These are phyloP conservation scores for Syngnathus rostellatus DNA, from an alignment of 2,797 vertebrate species.

Conservation along the genomic window DNA sequence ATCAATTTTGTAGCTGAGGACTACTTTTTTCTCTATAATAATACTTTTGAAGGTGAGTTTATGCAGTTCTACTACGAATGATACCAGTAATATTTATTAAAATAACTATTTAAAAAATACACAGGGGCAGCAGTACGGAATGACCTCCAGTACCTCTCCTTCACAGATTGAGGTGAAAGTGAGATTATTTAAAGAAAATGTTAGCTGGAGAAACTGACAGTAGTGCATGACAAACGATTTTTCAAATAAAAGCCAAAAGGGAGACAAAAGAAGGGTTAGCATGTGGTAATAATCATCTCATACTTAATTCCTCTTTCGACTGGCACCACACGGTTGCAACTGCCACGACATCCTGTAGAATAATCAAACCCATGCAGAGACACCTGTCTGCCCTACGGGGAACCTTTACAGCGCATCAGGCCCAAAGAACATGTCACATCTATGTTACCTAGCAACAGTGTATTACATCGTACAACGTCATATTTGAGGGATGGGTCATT, in stretches of 20 bases:
- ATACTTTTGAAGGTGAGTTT: background rate
- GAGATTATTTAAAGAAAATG: background rate
- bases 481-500: conserved; percentile 37
- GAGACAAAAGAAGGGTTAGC: background rate
- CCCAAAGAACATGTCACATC: conserved; percentile 23
- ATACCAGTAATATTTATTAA: background rate
- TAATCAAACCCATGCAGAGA: conserved; percentile 29
- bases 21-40: background rate
- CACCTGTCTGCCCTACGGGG: conserved; percentile 29
- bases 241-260: background rate
- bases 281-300: conserved; percentile 1
- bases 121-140: background rate
- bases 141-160: background rate
- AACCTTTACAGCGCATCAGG: conserved; percentile 42
- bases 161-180: background rate
- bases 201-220: background rate
- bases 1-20: background rate
- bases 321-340: conserved; percentile 25
- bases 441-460: conserved; percentile 59
- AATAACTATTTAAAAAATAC: background rate
- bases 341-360: conserved; percentile 22
- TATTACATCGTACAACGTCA: conserved; percentile 41
- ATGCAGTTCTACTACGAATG: background rate
- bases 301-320: conserved; percentile 9
- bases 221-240: background rate